Conservation (phyloP, 1,140 invertebrate genomes). For the Araneus ventricosus region DNA sequence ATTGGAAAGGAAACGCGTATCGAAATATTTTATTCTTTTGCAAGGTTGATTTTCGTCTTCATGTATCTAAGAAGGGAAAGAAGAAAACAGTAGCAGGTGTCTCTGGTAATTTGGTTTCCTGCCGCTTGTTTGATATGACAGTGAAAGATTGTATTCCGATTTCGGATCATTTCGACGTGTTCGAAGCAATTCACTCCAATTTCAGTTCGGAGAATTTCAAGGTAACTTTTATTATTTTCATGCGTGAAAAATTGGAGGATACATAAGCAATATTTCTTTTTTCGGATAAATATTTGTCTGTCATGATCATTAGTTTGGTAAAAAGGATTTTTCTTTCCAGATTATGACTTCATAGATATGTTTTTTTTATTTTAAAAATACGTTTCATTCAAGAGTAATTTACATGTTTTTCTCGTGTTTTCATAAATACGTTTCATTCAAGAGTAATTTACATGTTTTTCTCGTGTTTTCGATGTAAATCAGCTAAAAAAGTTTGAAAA, state of each 20-base stretch:
- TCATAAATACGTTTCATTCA: too few relatives aligned
- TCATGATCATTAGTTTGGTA: too few relatives aligned
- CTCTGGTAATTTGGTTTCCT: constrained; percentile 17
- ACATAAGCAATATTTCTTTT: neutral
- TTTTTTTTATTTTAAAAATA: too few relatives aligned
- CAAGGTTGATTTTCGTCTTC: constrained; percentile 21
- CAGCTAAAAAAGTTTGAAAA: too few relatives aligned
- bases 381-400: too few relatives aligned
- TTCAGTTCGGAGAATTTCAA: neutral
- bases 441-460: too few relatives aligned
- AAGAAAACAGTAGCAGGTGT: constrained; percentile 16
- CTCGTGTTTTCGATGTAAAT: too few relatives aligned
- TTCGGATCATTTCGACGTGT: neutral
- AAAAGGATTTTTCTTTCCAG: too few relatives aligned
- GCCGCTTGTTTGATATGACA: constrained; percentile 15
- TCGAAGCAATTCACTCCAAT: neutral
- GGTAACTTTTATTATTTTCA: neutral
- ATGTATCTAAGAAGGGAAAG: neutral
- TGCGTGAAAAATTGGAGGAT: neutral
- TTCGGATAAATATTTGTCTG: neutral
- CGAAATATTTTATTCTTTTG: constrained; percentile 30
- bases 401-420: too few relatives aligned
- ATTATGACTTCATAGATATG: too few relatives aligned
- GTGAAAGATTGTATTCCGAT: constrained; percentile 33
- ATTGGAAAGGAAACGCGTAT: constrained; percentile 13